Base-by-base conservation (phyloP, 2,888 invertebrate species). In the Tinea trinotella region DNA sequence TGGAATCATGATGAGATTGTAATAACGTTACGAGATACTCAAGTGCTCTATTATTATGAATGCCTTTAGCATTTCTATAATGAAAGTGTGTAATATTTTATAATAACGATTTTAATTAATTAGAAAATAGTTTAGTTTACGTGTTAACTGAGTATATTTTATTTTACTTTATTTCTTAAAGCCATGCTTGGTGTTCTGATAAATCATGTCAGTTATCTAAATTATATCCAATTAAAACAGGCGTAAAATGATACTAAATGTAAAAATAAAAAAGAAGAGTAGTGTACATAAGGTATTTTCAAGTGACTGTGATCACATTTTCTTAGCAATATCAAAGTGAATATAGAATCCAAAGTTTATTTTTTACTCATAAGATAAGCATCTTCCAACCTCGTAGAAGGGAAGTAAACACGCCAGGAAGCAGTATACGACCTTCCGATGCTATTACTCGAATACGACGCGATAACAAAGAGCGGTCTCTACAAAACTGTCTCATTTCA, bases 401-500 rank as follows among this genome's bases (percentile, higher is more conserved):
- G 40, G 53, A 53, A 53, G 53, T 36, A 40, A 53, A 53, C 40
- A 53, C 12, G 19, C 52, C 53, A 36, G 53, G 53, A 53, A 53
- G 53, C 53, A 22, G 40, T 53, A 40, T 40, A 53, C 53, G 53
- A 40, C 36, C 40, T 40, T 22, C 53, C 53, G 40, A 53, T 13
- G 53, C 15, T 15, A 18, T 36, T 53, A n/a, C 40, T 35, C 20
- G 40, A 34, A 53, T 36, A 53, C 40, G 19, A 40, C n/a, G 50
- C 50, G 53, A 53, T 53, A 53, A 20, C 53, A 53, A 53, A 53
- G 68, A 70, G 67, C 62, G 58, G 59, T 64, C 60, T 64, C 63
- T 62, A 59, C 61, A 62, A 62, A 59, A 63, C 64, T 70, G 66
- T 71, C 76, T 77, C 76, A 77, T 77, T 77, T 78, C 78, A 79